Base-by-base conservation (phyloP, 2,113 vertebrate species). In the Puffinus mauretanicus region DNA sequence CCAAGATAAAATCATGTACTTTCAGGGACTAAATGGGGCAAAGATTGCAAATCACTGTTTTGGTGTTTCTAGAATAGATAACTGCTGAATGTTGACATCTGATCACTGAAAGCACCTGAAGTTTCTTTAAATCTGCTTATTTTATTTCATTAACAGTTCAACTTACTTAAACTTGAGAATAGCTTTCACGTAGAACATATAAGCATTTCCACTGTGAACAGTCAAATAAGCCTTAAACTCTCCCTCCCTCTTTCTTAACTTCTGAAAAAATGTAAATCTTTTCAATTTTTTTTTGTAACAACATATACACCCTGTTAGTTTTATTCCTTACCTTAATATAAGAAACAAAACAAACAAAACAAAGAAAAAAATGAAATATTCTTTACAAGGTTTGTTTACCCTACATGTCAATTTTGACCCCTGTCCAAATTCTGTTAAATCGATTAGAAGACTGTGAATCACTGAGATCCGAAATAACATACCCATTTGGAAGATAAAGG, bases 91-190 rank as follows among this genome's bases (percentile, higher is more conserved):
- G 13, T 79, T 96, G 96, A 75, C 87, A 95, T 88, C 58, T 86
- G 76, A 90, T 90, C 73, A 78, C 18, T 62, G 42, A 90, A 60
- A 66, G 86, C 49, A 94, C 88, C 87, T 96, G 93, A 97, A 85
- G 13, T 14, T 47, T 82, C 57, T 71, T 96, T 88, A 89, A 94
- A 81, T 91, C 38, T 78, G 30, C 77, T 95, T 97, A 73, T 76
- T 98, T 97, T 96, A 94, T 96, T 97, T 97, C 71, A 94, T 96
- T 98, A 96, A 40, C 80, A 83, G 72, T 82, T 96, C 78, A 96
- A 86, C 26, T 95, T 93, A 52, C 61, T 91, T 92, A 96, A 89
- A 83, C 70, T 61, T 75, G 82, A 84, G 55, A 94, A 86, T 86
- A 93, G 81, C 60, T 88, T 95, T 93, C 64, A 85, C 55, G 58